These are phyloP conservation scores for Neolamprologus sp. DNA, from an alignment of 2,113 vertebrate genomes.

Conservation along the genomic window DNA sequence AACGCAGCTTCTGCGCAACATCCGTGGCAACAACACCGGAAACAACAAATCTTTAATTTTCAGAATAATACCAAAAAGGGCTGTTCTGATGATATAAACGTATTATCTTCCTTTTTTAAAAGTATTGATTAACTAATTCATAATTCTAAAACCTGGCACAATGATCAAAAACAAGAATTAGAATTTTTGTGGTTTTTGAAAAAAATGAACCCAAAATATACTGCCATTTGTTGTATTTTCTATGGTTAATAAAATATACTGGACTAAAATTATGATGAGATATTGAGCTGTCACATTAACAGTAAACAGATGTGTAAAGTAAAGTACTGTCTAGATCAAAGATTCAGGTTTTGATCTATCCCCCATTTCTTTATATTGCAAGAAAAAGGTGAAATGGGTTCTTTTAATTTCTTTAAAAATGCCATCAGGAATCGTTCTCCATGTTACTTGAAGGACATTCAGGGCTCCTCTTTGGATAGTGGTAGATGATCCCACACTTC, in stretches of 20 bases:
- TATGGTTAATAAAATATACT: background rate
- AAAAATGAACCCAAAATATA: background rate
- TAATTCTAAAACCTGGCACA: background rate
- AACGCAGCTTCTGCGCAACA: background rate
- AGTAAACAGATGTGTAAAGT: background rate
- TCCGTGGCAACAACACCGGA: background rate
- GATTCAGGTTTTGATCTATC: background rate
- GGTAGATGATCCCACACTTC: background rate
- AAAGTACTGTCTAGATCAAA: background rate
- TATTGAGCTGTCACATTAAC: background rate
- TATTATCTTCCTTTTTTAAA: background rate
- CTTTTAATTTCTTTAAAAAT: background rate
- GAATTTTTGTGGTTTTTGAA: background rate
- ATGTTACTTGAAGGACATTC: background rate
- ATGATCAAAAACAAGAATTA: background rate
- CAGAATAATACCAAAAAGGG: background rate
- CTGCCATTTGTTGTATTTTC: background rate
- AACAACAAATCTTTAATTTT: background rate
- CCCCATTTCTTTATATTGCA: background rate
- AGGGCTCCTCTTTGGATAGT: background rate
- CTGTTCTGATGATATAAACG: background rate
- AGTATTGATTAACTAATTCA: background rate
- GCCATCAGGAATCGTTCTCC: background rate
- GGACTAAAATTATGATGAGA: background rate
- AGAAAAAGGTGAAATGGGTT: background rate